These are phyloP conservation scores for Macrobrachium rosenbergii DNA, from an alignment of 1,140 invertebrate species.

Conservation along the genomic window DNA sequence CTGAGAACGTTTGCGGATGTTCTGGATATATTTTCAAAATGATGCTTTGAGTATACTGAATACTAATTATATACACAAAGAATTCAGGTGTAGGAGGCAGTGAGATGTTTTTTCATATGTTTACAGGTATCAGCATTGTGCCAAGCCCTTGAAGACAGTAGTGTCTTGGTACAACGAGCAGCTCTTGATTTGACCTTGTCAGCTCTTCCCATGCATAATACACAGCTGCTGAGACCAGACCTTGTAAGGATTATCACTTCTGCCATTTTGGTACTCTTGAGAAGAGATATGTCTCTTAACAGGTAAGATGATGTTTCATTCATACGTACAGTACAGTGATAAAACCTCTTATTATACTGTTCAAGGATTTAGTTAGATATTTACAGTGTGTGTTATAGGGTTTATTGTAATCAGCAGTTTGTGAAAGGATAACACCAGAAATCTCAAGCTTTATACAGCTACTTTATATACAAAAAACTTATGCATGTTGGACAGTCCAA, in stretches of 20 bases:
- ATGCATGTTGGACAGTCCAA: too few species aligned
- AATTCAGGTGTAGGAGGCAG: too few species aligned
- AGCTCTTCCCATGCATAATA: conserved; percentile 89
- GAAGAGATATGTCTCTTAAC: conserved; percentile 94
- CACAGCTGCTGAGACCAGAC: conserved; percentile 81
- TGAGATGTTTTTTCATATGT: neutral
- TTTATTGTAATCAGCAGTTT: too few species aligned
- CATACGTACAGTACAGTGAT: neutral
- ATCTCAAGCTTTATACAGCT: too few species aligned
- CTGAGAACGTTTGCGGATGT: too few species aligned
- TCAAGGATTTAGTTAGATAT: too few species aligned
- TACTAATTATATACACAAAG: too few species aligned
- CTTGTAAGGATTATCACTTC: conserved; percentile 84
- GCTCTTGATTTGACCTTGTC: conserved; percentile 87
- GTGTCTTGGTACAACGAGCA: conserved; percentile 88
- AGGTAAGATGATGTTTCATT: conserved; percentile 71
- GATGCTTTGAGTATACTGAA: too few species aligned
- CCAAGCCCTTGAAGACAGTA: conserved; percentile 83
- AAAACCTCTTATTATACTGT: neutral
- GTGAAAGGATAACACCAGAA: too few species aligned
- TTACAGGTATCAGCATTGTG: conserved; percentile 76
- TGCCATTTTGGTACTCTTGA: conserved; percentile 84
- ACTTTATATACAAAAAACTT: too few species aligned
- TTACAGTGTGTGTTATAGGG: too few species aligned
- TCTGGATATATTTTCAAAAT: too few species aligned